Conservation (phyloP, 64 coral and sea anemone species). For the Catalaphyllia jardinei region DNA sequence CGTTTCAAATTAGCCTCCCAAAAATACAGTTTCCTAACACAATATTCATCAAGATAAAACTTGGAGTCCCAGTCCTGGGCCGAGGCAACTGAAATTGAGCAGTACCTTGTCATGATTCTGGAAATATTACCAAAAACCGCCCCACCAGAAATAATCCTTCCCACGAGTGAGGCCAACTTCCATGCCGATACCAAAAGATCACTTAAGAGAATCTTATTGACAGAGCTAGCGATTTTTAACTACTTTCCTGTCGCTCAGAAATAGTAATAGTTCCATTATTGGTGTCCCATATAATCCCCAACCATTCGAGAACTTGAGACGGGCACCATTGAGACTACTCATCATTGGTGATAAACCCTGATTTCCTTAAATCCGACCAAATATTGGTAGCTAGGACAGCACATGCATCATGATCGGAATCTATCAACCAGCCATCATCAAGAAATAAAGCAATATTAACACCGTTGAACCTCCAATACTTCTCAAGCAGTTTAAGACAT, state of each 20-base stretch:
- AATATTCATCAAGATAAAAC: constrained; percentile 56
- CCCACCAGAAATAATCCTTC: constrained; percentile 34
- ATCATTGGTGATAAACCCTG: constrained; percentile 51
- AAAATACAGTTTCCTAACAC: constrained; percentile 55
- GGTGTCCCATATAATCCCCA: constrained; percentile 49
- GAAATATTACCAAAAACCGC: constrained; percentile 51
- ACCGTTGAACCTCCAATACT: constrained; percentile 55
- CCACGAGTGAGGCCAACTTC: too few relatives aligned
- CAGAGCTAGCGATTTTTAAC: too few relatives aligned
- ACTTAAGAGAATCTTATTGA: too few relatives aligned
- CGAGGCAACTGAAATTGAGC: constrained; percentile 10
- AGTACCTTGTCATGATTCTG: constrained; percentile 38
- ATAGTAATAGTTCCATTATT: constrained; percentile 10
- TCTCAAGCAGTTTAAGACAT: constrained; percentile 50
- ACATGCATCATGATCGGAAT: neutral
- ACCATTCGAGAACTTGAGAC: constrained; percentile 30
- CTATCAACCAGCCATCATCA: constrained; percentile 38
- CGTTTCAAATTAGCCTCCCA: neutral
- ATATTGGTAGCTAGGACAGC: neutral
- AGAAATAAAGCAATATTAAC: constrained; percentile 56
- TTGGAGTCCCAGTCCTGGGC: constrained; percentile 52
- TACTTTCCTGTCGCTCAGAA: constrained; percentile 21
- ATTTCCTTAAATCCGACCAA: neutral
- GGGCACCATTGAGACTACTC: too few relatives aligned
- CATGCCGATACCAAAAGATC: too few relatives aligned